Evolutionary conservation across 1,140 invertebrate genomes (phyloP).

Genomic region (Meloidogyne exigua): DNA sequence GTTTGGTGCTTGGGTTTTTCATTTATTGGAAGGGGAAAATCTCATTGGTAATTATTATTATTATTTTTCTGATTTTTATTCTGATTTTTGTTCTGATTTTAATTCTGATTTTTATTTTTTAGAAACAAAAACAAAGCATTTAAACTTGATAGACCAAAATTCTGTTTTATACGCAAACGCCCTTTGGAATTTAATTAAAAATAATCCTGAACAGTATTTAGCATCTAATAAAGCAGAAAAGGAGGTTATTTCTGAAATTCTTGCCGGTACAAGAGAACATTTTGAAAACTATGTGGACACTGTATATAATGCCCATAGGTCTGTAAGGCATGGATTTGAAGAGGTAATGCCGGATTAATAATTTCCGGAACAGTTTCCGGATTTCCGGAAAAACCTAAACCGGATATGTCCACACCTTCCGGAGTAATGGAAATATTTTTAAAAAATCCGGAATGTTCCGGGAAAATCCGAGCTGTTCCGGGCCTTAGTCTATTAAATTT

Average conservation of each 20-base stretch:
- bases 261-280: background rate
- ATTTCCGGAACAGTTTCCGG: too few relatives aligned
- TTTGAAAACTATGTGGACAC: slow-evolving; percentile 54
- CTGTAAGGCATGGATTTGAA: slow-evolving; percentile 59
- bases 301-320: slow-evolving; percentile 53
- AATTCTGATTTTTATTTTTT: background rate
- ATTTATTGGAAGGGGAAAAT: slow-evolving; percentile 18
- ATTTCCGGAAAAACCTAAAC: too few relatives aligned
- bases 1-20: slow-evolving; percentile 19
- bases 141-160: slow-evolving; percentile 7
- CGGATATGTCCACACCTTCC: too few relatives aligned
- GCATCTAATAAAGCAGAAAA: slow-evolving; percentile 12
- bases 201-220: slow-evolving; percentile 29
- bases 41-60: slow-evolving; percentile 4
- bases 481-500: too few relatives aligned
- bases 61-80: background rate
- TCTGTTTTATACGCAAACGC: slow-evolving; percentile 41
- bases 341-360: too few relatives aligned
- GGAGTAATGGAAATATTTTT: too few relatives aligned
- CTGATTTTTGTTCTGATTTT: too few relatives aligned
- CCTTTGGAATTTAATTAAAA: slow-evolving; percentile 41
- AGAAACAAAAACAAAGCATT: slow-evolving; percentile 18
- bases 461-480: too few relatives aligned
- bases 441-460: too few relatives aligned
- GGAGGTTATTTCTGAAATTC: slow-evolving; percentile 2